Base-by-base conservation (phyloP, 2,797 vertebrate species). In the Premnoplex brunnescens region DNA sequence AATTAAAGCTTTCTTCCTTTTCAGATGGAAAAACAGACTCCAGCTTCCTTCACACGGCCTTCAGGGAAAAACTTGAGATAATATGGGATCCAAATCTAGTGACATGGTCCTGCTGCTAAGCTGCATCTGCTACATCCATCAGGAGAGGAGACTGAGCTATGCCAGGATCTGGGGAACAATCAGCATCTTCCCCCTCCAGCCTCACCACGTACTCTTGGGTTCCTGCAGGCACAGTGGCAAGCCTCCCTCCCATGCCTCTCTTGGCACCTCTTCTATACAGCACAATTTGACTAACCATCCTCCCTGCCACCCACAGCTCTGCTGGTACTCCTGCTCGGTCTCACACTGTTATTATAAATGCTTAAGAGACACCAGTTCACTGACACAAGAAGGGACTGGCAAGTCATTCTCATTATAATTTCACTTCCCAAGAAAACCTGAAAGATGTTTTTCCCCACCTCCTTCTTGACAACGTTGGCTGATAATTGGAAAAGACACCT, bases 341-440 rank as follows among this genome's bases (percentile, higher is more conserved):
- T 44, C 51, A 49, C 32, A 27, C 9, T 43, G 72, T 54, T 24
- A 39, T 41, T 66, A 18, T 4, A 51, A 68, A 56, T 7, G 19
- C 62, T 69, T 62, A 62, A 66, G 43, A 43, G 32, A 46, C 69
- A 88, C 8, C 66, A 68, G 24, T 36, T 43, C 2, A 3, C 55
- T 69, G 69, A 56, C 75, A 80, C 2, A 10, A 59, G 62, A 62
- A 76, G 12, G 55, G 46, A 46, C 43, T 49, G 32, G 18, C 48
- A 88, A 84, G 2, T 51, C 19, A 34, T 4, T 7, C 43, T 82
- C 66, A 58, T 48, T 48, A 30, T 34, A 48, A 91, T 56, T 84
- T 46, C 23, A 51, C 39, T 69, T 91, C 43, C 20, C 83, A 88
- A 67, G 59, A 82, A 86, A 93, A 80, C 30, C 41, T 74, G 74